Base-by-base conservation (phyloP, 2,888 invertebrate genomes). In the Pammene aurita region DNA sequence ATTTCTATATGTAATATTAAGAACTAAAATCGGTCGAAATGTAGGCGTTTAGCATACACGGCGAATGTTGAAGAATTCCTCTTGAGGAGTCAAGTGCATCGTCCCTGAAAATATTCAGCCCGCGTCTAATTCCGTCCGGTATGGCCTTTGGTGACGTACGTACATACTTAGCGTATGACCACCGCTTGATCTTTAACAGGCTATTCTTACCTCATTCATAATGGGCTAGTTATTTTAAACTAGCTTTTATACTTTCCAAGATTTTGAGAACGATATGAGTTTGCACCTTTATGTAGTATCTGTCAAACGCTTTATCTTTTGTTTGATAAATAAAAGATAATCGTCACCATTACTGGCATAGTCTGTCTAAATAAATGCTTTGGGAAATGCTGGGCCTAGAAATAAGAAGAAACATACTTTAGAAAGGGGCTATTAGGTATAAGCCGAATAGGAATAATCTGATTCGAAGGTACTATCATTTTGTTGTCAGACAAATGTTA, bases 31-130 rank as follows among this genome's bases (percentile, higher is more conserved):
- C 16, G 48, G 16, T 48, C 16, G 4, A 7, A 11, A 9, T 11
- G 13, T 42, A 42, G 13, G 10, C 11, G 42, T 11, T 42, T 34
- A 62, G 34, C 48, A 5, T 68, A 41, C 62, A 65, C 62, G 62
- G 62, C 64, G 63, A 72, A 71, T 69, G 56, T 73, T 54, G 56
- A 54, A 70, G 70, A 63, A 65, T 71, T 67, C 56, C 66, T 61
- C 61, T 66, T 54, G 67, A 77, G 76, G 79, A 80, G 77, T 81
- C 81, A 83, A 86, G 87, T 81, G 87, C 88, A 88, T 79, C 86
- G 88, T 78, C 86, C 89, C 85, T 87, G 87, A 86, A 89, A 90
- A 87, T 89, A 90, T 90, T 89, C 85, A 86, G 87, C 80, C 77
- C 87, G n/a, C n/a, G 83, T 88, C 90, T 90, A 91, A 86, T 88